Evolutionary conservation across 1,140 invertebrate genomes (phyloP), one percentile per base, ranked within the genome.

Genomic region (Muscidifurax raptorellus): DNA sequence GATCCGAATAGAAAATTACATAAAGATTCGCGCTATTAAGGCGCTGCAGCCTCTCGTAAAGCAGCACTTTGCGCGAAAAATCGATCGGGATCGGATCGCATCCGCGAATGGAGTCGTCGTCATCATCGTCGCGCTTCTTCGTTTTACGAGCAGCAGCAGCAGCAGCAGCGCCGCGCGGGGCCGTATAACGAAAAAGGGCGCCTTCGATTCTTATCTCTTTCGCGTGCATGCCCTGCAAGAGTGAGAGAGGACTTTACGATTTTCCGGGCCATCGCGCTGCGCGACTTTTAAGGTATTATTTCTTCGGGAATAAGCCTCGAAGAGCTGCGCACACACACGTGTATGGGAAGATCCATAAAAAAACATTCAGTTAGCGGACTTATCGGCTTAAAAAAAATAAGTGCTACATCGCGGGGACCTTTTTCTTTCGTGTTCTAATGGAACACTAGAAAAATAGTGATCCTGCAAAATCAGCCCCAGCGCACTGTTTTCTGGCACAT

Each of bases 111-210:
- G 77, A 84, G 83, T 80, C 77, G 76, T 84, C 76, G 52, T 74
- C 69, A 18, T 59, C 52, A 59, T 59, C 52, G 18, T 59, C 52
- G 52, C 36, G 36, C 36, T 40, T 40, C 36, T 40, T 32, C 32
- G 75, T 78, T 83, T 83, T 77, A 83, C 69, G 83, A 80, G 76
- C 27, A 22, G 15, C 52, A 59, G 52, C 18, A 18, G 44, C 36
- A 9, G n/a, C n/a, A n/a, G n/a, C n/a, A n/a, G n/a, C n/a, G n/a
- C n/a, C 36, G 36, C 36, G 36, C 44, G 7, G 7, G 18, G 80
- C 59, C 79, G 64, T 80, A 77, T 80, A 77, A 80, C 47, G 74
- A 85, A 78, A 85, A 82, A 78, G 71, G 76, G 40, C 84, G 40
- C 80, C 80, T 82, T 82, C 32, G 79, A 82, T 77, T 44, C 66